phyloP scores from a whole-genome alignment of 2,113 vertebrate genomes.

The Cyphomyrus plagiostoma region DNA sequence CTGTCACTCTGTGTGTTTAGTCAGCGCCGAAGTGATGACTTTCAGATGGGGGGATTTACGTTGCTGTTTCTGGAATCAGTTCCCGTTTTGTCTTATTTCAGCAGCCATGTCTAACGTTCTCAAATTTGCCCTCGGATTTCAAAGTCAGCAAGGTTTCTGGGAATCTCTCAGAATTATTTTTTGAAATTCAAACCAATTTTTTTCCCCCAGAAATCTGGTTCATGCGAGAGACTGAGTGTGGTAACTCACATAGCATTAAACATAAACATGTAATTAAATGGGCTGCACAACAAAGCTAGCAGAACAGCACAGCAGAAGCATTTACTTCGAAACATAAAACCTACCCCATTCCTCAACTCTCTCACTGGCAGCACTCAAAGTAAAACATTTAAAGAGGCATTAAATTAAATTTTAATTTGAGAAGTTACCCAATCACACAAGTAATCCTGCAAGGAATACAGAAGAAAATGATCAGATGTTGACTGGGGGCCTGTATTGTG shows the following conservation, averaged over 20 bases:
- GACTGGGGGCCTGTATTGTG: neutral
- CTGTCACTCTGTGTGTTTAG: neutral
- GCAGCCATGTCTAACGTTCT: neutral
- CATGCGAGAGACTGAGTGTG: neutral
- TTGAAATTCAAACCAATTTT: conserved; percentile 1
- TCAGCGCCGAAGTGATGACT: neutral
- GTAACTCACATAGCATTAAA: neutral
- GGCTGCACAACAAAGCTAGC: neutral
- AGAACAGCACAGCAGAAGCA: neutral
- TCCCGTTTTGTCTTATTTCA: conserved; percentile 3
- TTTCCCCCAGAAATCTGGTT: neutral
- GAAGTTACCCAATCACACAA: neutral
- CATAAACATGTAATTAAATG: neutral
- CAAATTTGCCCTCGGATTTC: neutral
- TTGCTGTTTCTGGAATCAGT: neutral
- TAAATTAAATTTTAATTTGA: neutral
- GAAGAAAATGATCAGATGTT: neutral
- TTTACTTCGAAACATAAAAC: neutral
- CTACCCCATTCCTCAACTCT: neutral
- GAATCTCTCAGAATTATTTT: neutral
- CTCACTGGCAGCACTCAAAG: neutral
- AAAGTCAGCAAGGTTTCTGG: neutral
- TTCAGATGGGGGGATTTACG: conserved; percentile 2
- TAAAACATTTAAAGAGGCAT: conserved; percentile 4
- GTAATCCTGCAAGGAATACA: neutral